Evolutionary conservation across 2,888 invertebrate species (phyloP).

Genomic region (Microctonus hyperodae): DNA sequence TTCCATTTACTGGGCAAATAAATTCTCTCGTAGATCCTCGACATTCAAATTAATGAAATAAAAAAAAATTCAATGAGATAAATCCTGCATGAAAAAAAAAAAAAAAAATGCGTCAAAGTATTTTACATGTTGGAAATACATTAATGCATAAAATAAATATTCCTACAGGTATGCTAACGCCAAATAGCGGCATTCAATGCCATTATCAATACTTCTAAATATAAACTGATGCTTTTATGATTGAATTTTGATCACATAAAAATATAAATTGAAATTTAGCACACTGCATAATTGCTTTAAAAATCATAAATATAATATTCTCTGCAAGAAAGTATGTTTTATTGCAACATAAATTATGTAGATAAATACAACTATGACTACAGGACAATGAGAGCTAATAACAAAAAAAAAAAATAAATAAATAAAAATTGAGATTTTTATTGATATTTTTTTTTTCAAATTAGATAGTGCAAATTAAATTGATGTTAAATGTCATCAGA

Average conservation of each 20-base stretch:
- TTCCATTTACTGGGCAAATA: neutral
- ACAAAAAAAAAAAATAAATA: neutral
- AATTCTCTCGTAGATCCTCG: neutral
- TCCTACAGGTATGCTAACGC: neutral
- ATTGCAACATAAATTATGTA: neutral
- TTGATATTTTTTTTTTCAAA: neutral
- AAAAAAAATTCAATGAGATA: neutral
- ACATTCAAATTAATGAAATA: neutral
- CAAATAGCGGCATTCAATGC: neutral
- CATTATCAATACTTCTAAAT: neutral
- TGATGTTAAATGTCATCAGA: conserved; percentile 4
- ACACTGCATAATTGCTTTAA: neutral
- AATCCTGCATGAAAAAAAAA: neutral
- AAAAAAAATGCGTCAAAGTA: no score
- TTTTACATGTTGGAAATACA: no score
- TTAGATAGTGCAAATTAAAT: neutral
- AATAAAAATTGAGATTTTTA: neutral
- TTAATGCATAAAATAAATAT: neutral
- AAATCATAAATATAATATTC: neutral
- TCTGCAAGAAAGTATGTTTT: conserved; percentile 10
- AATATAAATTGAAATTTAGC: neutral
- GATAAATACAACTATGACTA: neutral
- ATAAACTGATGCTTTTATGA: neutral
- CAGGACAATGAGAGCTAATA: neutral
- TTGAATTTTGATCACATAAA: neutral